A percentile compares a stretch with the other conserved stretches of the same genome.
Evolutionary conservation across 2,888 invertebrate genomes (phyloP).

Genomic region (Nemotelus nigrinus): DNA sequence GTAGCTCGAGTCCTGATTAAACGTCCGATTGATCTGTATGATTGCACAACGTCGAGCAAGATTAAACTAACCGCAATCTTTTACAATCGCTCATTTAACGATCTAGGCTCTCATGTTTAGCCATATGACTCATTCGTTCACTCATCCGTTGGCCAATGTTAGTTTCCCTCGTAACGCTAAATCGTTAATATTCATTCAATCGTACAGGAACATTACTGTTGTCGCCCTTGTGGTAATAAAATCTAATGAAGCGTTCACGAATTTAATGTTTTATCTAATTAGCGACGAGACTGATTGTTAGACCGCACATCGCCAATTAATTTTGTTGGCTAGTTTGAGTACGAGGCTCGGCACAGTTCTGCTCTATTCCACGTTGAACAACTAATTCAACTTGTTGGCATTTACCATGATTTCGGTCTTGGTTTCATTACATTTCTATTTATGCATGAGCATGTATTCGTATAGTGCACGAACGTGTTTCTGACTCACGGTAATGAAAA

Average conservation of each 20-base stretch:
- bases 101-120: too few species aligned
- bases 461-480: not conserved
- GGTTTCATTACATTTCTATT: too few species aligned
- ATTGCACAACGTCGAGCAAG: too few species aligned
- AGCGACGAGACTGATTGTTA: constrained; percentile 31
- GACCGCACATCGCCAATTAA: constrained; percentile 37
- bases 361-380: too few species aligned
- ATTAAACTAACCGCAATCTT: too few species aligned
- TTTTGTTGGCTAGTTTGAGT: constrained; percentile 15
- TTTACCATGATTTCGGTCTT: too few species aligned
- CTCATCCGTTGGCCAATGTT: not conserved
- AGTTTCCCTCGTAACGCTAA: not conserved
- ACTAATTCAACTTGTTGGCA: too few species aligned
- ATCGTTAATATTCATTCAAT: constrained; percentile 24
- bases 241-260: constrained; percentile 41
- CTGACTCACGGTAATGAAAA: not conserved
- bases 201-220: constrained; percentile 26
- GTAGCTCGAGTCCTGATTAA: too few species aligned
- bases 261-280: constrained; percentile 41
- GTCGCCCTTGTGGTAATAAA: constrained; percentile 27
- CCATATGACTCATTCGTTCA: constrained; percentile 1
- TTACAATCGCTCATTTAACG: too few species aligned
- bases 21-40: too few species aligned
- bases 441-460: not conserved
- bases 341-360: not conserved